A percentile compares a stretch with the other conserved stretches of the same genome.
These are phyloP conservation scores for Catalaphyllia jardinei DNA, from an alignment of 64 coral and sea anemone genomes.

Conservation along the genomic window DNA sequence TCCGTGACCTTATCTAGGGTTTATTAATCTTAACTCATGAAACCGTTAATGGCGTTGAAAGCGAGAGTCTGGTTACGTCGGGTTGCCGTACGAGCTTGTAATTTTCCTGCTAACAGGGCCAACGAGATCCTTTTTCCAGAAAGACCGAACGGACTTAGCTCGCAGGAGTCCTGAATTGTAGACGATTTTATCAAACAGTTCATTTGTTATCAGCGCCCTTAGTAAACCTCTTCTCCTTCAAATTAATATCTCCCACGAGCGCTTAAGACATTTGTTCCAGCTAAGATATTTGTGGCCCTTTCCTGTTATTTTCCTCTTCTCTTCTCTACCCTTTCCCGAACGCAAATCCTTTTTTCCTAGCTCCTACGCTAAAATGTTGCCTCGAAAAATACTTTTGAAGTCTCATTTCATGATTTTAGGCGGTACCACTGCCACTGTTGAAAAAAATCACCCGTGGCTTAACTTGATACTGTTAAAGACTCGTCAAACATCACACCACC, in stretches of 20 bases:
- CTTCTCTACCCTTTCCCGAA: conserved; percentile 32
- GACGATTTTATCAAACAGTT: too few relatives aligned
- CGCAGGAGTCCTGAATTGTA: too few relatives aligned
- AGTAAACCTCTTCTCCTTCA: background rate
- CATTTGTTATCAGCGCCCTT: background rate
- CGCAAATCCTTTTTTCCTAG: conserved; percentile 32
- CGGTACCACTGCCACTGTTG: background rate
- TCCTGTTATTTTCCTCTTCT: conserved; percentile 43
- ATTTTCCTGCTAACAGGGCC: background rate
- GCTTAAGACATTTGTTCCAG: conserved; percentile 27
- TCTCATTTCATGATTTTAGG: background rate
- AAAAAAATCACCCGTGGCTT: background rate
- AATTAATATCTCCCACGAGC: background rate
- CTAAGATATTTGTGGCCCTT: conserved; percentile 29
- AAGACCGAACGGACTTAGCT: too few relatives aligned
- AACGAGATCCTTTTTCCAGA: background rate
- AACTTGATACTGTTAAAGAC: conserved; percentile 21
- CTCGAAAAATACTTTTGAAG: background rate
- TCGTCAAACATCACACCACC: background rate
- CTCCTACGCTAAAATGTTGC: conserved; percentile 6
- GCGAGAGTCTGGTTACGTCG: background rate
- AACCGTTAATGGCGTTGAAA: conserved; percentile 23
- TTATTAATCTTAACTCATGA: background rate
- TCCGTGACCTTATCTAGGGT: background rate
- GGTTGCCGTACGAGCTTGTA: background rate